These are phyloP conservation scores for Pseudococcus jackbeardsleyi DNA, from an alignment of 2,888 invertebrate genomes.

Conservation along the genomic window DNA sequence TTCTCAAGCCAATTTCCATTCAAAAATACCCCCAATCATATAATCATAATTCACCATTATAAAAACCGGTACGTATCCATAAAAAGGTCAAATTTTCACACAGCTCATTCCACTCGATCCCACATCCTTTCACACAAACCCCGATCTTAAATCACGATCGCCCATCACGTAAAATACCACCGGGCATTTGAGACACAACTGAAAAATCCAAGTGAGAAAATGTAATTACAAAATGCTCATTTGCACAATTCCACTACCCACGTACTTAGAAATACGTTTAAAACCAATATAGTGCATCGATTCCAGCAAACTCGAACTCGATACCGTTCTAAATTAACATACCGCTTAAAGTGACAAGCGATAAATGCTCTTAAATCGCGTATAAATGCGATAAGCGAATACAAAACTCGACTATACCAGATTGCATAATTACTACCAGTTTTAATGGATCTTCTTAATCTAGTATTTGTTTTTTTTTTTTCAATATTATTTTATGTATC, in stretches of 20 bases:
- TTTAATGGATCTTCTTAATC: constrained; percentile 43
- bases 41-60: too few relatives aligned
- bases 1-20: too few relatives aligned
- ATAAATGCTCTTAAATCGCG: constrained; percentile 27
- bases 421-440: constrained; percentile 41
- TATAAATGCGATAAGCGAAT: not conserved
- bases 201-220: not conserved
- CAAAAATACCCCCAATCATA: too few relatives aligned
- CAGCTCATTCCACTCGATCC: not conserved
- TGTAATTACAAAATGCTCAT: constrained; percentile 33
- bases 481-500: not conserved
- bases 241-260: constrained; percentile 17
- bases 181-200: not conserved
- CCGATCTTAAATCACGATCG: not conserved
- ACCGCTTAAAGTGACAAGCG: constrained; percentile 29
- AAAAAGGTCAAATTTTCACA: not conserved
- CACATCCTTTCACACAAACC: not conserved
- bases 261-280: not conserved
- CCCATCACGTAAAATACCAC: not conserved
- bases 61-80: not conserved
- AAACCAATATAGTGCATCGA: not conserved
- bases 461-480: constrained; percentile 11
- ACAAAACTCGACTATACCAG: not conserved
- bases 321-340: not conserved
- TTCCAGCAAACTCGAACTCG: not conserved